Conservation (phyloP, 1,140 invertebrate genomes). For the Anastrepha obliqua region DNA sequence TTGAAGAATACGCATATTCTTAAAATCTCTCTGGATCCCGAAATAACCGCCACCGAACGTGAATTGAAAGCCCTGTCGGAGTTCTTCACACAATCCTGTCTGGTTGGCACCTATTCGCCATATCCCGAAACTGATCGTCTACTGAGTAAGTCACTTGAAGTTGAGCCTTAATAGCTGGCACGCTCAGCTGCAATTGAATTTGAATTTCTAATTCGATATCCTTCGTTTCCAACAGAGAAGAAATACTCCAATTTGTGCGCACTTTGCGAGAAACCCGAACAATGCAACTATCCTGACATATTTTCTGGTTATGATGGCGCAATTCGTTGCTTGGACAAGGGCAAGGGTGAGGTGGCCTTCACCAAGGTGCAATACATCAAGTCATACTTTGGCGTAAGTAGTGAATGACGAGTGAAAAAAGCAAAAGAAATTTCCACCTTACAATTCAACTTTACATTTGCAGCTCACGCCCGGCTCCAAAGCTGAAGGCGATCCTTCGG, state of each 20-base stretch:
- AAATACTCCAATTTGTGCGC: slow-evolving; percentile 84
- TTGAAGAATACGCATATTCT: slow-evolving; percentile 82
- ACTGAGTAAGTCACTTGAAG: slow-evolving; percentile 77
- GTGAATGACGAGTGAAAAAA: background rate
- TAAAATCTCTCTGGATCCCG: slow-evolving; percentile 79
- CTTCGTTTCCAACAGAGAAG: slow-evolving; percentile 75
- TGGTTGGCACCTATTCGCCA: slow-evolving; percentile 86
- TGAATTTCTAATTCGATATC: background rate
- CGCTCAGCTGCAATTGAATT: background rate
- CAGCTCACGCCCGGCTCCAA: slow-evolving; percentile 63
- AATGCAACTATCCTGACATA: slow-evolving; percentile 87
- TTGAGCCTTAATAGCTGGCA: too few relatives aligned
- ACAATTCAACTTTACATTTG: background rate
- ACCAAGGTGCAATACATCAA: slow-evolving; percentile 87
- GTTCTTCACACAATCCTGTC: slow-evolving; percentile 85
- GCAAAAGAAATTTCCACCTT: background rate
- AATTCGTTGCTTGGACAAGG: slow-evolving; percentile 85
- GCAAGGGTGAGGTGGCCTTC: slow-evolving; percentile 88
- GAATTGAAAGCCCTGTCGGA: slow-evolving; percentile 83
- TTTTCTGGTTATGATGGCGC: slow-evolving; percentile 90
- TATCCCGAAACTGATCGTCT: slow-evolving; percentile 81
- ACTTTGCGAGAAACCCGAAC: slow-evolving; percentile 82
- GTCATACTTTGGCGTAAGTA: slow-evolving; percentile 82
- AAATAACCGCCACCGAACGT: slow-evolving; percentile 83
- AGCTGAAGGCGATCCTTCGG: slow-evolving; percentile 76